Evolutionary conservation across 1,140 invertebrate species (phyloP).

Genomic region (Vanessa tameamea): DNA sequence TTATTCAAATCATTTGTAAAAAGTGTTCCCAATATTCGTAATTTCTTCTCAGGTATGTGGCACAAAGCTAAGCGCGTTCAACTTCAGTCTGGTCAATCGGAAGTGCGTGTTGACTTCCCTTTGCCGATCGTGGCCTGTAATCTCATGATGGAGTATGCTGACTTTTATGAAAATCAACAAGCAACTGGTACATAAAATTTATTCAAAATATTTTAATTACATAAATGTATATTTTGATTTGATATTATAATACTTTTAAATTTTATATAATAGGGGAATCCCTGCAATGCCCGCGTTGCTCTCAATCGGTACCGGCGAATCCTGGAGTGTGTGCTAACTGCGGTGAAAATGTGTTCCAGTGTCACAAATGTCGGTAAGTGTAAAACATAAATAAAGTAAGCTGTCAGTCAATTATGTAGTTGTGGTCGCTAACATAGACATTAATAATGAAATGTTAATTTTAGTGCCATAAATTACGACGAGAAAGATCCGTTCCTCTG

Average conservation of each 20-base stretch:
- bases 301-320: constrained; percentile 96
- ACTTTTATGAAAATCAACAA: constrained; percentile 96
- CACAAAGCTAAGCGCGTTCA: constrained; percentile 96
- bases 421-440: not conserved
- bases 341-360: constrained; percentile 99
- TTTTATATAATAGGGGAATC: constrained; percentile 88
- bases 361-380: constrained; percentile 94
- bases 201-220: not conserved
- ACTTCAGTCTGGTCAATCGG: constrained; percentile 94
- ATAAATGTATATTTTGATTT: not conserved
- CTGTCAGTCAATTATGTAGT: too few species aligned
- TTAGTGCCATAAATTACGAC: constrained; percentile 97
- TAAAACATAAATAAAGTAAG: not conserved
- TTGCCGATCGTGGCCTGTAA: constrained; percentile 98
- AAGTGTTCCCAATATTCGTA: not conserved
- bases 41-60: constrained; percentile 87
- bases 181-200: constrained; percentile 75
- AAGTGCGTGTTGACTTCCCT: constrained; percentile 96
- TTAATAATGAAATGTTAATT: constrained; percentile 5
- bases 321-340: constrained; percentile 98
- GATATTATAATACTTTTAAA: constrained; percentile 10
- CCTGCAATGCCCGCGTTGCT: constrained; percentile 97
- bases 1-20: too few species aligned
- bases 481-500: constrained; percentile 99
- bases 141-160: constrained; percentile 99